Evolutionary conservation across 2,888 invertebrate genomes (phyloP).

Genomic region (Xanthostigma xanthostigma): DNA sequence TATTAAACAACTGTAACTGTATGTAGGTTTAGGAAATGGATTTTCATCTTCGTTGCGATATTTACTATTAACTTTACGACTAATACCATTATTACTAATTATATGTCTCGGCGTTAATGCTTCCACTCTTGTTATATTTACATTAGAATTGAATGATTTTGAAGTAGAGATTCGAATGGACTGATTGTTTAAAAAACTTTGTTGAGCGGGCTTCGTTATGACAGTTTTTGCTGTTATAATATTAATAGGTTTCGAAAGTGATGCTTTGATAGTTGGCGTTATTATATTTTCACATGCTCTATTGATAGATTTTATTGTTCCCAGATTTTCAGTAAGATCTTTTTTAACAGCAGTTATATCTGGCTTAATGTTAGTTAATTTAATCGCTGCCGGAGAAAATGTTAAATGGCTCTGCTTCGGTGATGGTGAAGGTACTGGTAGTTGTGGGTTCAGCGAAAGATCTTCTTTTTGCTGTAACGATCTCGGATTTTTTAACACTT

Average conservation of each 20-base stretch:
- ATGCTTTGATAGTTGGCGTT: conserved; percentile 31
- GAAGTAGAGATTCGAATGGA: conserved; percentile 28
- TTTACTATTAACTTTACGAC: conserved; percentile 13
- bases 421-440: conserved; percentile 43
- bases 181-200: conserved; percentile 36
- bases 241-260: conserved; percentile 30
- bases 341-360: conserved; percentile 43
- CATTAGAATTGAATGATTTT: conserved; percentile 23
- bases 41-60: conserved; percentile 34
- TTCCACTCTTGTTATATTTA: conserved; percentile 30
- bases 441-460: conserved; percentile 20
- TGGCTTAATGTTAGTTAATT: conserved; percentile 39
- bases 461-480: conserved; percentile 24
- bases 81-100: neutral
- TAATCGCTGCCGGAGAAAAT: conserved; percentile 54
- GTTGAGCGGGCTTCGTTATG: conserved; percentile 22
- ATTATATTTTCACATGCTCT: conserved; percentile 2
- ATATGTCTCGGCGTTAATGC: conserved; percentile 7
- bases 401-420: conserved; percentile 55
- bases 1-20: conserved; percentile 95
- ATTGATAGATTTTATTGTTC: conserved; percentile 27
- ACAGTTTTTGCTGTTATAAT: conserved; percentile 33
- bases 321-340: conserved; percentile 45
- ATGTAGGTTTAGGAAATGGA: conserved; percentile 87
- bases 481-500: conserved; percentile 42